Evolutionary conservation across 2,888 invertebrate species (phyloP).

Genomic region (Adelphocoris suturalis): DNA sequence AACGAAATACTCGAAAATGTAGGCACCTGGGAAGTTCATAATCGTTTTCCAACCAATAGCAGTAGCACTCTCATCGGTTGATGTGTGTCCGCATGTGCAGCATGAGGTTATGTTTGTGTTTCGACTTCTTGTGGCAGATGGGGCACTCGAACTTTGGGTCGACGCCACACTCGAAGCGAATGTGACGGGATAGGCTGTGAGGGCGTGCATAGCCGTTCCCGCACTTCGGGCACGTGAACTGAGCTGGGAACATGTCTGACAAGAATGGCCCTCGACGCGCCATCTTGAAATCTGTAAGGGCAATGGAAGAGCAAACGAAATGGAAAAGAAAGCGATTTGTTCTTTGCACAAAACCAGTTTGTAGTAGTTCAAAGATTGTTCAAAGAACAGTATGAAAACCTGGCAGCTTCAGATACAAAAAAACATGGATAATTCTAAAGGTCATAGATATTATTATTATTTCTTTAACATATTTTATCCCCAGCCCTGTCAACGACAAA

Average conservation of each 20-base stretch:
- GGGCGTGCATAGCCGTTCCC: constrained; percentile 82
- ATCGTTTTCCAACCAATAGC: not conserved
- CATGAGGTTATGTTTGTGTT: constrained; percentile 81
- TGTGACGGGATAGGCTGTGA: constrained; percentile 81
- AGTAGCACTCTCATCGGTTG: constrained; percentile 72
- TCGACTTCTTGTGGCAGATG: constrained; percentile 82
- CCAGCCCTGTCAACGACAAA: too few relatives aligned
- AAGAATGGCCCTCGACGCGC: constrained; percentile 10
- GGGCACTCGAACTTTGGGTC: constrained; percentile 83
- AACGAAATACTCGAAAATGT: constrained; percentile 1
- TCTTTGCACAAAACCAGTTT: not conserved
- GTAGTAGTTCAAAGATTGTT: not conserved
- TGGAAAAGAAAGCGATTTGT: constrained; percentile 1
- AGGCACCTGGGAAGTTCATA: constrained; percentile 18
- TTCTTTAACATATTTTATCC: too few relatives aligned
- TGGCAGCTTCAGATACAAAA: not conserved
- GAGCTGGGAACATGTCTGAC: constrained; percentile 49
- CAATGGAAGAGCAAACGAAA: constrained; percentile 19
- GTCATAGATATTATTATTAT: too few relatives aligned
- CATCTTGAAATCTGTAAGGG: constrained; percentile 19
- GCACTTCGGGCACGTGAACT: constrained; percentile 80
- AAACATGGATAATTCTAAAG: too few relatives aligned
- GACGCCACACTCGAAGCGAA: constrained; percentile 82
- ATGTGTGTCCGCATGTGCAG: constrained; percentile 80
- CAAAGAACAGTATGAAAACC: not conserved